Conservation (phyloP, 2,113 vertebrate genomes). For the Typhlomys cinereus region DNA sequence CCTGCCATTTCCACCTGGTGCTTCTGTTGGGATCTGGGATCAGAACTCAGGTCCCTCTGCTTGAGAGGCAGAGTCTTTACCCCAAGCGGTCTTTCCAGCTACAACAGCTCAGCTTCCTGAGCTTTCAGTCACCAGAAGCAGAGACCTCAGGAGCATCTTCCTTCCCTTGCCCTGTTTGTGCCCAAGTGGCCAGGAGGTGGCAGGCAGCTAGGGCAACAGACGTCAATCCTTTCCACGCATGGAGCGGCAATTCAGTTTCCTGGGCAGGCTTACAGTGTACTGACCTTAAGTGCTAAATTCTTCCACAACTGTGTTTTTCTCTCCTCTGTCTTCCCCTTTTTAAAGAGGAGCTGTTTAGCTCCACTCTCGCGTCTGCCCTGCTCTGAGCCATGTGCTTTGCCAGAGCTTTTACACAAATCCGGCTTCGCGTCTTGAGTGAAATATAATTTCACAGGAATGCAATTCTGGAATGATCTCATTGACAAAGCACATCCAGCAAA, state of each 20-base stretch:
- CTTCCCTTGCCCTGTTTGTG: neutral
- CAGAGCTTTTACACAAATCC: conserved; percentile 73
- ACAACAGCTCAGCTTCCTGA: no score
- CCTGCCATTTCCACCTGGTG: no score
- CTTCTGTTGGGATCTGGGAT: no score
- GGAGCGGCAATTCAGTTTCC: neutral
- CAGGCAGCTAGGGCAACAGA: neutral
- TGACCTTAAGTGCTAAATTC: conserved; percentile 60
- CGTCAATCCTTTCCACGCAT: neutral
- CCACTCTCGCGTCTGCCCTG: conserved; percentile 36
- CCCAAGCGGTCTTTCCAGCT: no score
- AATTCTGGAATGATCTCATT: conserved; percentile 84
- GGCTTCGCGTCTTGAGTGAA: conserved; percentile 78
- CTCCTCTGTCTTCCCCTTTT: neutral
- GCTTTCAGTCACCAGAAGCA: neutral
- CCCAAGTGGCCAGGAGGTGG: neutral
- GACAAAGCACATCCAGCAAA: conserved; percentile 84
- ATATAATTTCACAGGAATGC: conserved; percentile 82
- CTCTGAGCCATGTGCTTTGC: conserved; percentile 63
- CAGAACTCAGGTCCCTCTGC: no score
- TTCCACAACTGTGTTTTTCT: conserved; percentile 67
- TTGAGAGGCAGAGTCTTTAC: no score
- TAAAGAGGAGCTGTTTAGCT: conserved; percentile 60
- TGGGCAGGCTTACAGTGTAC: neutral
- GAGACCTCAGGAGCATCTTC: neutral